phyloP scores from a whole-genome alignment of 2,113 vertebrate genomes.

The Globicephala melas region DNA sequence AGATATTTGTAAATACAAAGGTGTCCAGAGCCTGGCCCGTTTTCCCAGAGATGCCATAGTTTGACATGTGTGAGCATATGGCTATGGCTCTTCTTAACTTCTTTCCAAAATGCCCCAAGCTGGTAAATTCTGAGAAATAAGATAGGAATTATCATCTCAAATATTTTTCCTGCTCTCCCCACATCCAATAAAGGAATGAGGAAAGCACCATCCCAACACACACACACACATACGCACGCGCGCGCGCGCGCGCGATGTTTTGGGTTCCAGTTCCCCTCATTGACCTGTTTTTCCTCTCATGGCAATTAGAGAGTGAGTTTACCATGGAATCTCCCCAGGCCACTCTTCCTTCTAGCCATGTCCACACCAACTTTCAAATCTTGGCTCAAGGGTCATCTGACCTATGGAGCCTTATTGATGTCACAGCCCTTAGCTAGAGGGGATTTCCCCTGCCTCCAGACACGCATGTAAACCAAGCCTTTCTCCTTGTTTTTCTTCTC shows the following conservation, averaged over 20 bases:
- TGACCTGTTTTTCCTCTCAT: neutral
- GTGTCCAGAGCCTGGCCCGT: neutral
- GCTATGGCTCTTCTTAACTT: neutral
- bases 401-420: neutral
- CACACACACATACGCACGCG: too few relatives aligned
- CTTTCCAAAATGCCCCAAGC: neutral
- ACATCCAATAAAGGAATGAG: neutral
- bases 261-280: neutral
- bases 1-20: neutral
- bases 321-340: neutral
- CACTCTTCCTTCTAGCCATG: neutral
- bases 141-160: neutral
- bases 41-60: neutral
- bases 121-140: neutral
- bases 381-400: neutral
- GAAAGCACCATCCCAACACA: neutral
- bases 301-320: neutral
- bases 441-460: neutral
- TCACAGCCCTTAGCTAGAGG: neutral
- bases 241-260: rapidly evolving
- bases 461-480: neutral
- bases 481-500: neutral
- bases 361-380: neutral
- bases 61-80: neutral
- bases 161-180: neutral